These are phyloP conservation scores for Ibidorhyncha struthersii DNA, from an alignment of 2,113 vertebrate genomes.

Conservation along the genomic window DNA sequence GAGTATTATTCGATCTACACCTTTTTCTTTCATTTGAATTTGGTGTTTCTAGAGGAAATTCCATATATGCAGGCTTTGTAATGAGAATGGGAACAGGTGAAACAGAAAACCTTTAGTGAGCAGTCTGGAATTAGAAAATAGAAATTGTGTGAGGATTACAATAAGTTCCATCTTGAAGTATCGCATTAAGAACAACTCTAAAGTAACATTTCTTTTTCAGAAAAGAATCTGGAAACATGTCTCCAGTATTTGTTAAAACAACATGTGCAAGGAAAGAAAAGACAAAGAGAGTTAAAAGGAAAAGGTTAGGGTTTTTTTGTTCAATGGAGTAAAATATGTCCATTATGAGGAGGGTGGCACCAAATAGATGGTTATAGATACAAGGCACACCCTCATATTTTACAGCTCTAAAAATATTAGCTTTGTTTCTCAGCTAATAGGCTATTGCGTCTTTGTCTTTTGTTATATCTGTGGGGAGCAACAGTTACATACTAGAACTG, in stretches of 20 bases:
- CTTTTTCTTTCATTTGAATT: neutral
- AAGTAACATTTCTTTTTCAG: neutral
- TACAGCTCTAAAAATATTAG: neutral
- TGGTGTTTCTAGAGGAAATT: neutral
- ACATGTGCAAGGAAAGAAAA: neutral
- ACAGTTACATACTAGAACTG: neutral
- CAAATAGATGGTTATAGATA: neutral
- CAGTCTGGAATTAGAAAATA: neutral
- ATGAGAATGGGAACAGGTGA: neutral
- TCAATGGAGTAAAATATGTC: neutral
- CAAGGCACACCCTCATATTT: neutral
- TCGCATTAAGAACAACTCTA: neutral
- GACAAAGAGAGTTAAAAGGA: neutral
- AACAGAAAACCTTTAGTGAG: neutral
- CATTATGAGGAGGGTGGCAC: neutral
- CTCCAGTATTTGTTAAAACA: neutral
- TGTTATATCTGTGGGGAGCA: neutral
- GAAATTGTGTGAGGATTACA: neutral
- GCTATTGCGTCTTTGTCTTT: neutral
- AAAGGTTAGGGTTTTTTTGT: neutral
- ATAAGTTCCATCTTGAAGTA: neutral
- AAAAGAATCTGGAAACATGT: neutral
- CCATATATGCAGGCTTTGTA: neutral
- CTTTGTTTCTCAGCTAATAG: neutral
- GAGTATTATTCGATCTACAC: neutral